These are phyloP conservation scores for Hypanus sabinus DNA, from an alignment of 2,113 vertebrate species.

Conservation along the genomic window DNA sequence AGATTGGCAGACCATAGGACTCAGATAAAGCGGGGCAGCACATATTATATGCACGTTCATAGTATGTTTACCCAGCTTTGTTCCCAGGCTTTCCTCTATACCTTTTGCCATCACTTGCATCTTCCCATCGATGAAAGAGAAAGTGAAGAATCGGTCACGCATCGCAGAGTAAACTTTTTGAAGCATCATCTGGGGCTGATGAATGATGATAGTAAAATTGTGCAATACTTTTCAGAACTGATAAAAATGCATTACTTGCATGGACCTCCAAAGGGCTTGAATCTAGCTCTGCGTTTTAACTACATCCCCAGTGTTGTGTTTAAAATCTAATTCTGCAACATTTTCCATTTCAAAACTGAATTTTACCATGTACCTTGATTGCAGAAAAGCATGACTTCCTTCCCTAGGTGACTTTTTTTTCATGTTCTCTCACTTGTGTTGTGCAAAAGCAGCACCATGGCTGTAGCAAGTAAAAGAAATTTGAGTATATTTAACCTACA, in stretches of 20 bases:
- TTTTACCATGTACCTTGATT: background rate
- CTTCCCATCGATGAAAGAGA: slow-evolving; percentile 67
- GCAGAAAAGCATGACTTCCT: slow-evolving; percentile 9
- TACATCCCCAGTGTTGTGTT: slow-evolving; percentile 90
- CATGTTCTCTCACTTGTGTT: background rate
- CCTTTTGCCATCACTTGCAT: slow-evolving; percentile 91
- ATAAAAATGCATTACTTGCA: slow-evolving; percentile 77
- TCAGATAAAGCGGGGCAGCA: slow-evolving; percentile 83
- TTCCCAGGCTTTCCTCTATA: slow-evolving; percentile 82
- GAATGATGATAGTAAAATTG: slow-evolving; percentile 76
- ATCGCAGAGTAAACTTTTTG: slow-evolving; percentile 68
- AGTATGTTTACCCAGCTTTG: slow-evolving; percentile 74
- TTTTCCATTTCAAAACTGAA: background rate
- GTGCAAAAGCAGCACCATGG: background rate
- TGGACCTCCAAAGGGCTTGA: slow-evolving; percentile 50
- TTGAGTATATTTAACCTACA: background rate
- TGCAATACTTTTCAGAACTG: slow-evolving; percentile 84
- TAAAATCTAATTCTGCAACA: slow-evolving; percentile 70
- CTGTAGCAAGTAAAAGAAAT: background rate
- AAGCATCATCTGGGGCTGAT: slow-evolving; percentile 70
- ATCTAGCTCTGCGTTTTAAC: slow-evolving; percentile 74
- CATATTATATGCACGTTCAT: slow-evolving; percentile 85
- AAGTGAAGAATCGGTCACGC: slow-evolving; percentile 53
- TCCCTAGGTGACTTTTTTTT: background rate
- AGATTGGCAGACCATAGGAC: slow-evolving; percentile 87